phyloP scores from a whole-genome alignment of 2,888 invertebrate species.

The Leucophora obtusa region DNA sequence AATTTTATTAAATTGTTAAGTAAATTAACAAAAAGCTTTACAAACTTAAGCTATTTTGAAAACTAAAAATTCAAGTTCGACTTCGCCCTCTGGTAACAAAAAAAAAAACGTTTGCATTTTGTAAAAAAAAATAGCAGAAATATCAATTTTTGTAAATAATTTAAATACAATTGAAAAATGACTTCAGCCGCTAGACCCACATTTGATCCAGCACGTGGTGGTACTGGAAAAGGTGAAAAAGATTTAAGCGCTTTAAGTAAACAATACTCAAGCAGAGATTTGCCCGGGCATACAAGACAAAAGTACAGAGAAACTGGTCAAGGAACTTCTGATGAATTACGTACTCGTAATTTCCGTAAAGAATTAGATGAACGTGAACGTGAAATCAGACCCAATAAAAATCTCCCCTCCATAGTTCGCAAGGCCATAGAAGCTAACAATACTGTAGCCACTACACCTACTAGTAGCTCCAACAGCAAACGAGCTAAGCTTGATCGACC shows the following conservation, averaged over 20 bases:
- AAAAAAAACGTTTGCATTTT: no score
- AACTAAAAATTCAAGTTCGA: no score
- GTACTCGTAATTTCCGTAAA: slow-evolving; percentile 94
- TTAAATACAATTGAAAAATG: slow-evolving; percentile 82
- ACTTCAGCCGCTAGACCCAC: slow-evolving; percentile 99
- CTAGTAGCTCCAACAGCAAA: slow-evolving; percentile 68
- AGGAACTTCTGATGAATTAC: slow-evolving; percentile 93
- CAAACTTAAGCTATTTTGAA: no score
- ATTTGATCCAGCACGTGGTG: slow-evolving; percentile 98
- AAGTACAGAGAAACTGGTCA: slow-evolving; percentile 99
- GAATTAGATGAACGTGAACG: slow-evolving; percentile 97
- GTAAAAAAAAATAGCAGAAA: not conserved
- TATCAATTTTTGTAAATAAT: not conserved
- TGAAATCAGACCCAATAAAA: slow-evolving; percentile 75
- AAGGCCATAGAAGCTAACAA: slow-evolving; percentile 79
- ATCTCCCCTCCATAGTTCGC: slow-evolving; percentile 78
- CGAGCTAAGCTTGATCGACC: slow-evolving; percentile 69
- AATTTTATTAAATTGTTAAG: no score
- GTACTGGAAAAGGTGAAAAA: slow-evolving; percentile 96
- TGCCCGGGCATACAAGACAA: slow-evolving; percentile 96
- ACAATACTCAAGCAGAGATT: slow-evolving; percentile 98
- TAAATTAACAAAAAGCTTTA: no score
- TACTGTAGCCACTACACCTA: slow-evolving; percentile 62
- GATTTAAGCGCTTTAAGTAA: slow-evolving; percentile 98
- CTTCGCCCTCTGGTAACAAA: no score